These are phyloP conservation scores for Pseudonaja textilis DNA, from an alignment of 2,113 vertebrate genomes.

Conservation along the genomic window DNA sequence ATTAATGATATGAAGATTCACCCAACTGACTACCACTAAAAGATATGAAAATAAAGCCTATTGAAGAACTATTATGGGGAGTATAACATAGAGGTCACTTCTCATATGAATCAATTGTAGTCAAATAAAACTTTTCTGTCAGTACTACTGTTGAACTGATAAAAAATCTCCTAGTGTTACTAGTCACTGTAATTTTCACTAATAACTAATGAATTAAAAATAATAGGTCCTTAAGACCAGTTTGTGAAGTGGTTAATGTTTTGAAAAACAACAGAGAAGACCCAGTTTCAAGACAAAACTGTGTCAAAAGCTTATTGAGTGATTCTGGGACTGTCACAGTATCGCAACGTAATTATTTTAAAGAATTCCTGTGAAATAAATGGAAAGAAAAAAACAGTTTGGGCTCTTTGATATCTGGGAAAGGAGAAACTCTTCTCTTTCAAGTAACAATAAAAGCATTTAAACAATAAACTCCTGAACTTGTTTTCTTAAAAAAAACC, in stretches of 20 bases:
- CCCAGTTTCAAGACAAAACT: not conserved
- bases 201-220: not conserved
- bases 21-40: not conserved
- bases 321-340: not conserved
- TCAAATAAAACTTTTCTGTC: not conserved
- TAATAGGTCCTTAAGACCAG: not conserved
- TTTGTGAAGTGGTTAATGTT: not conserved
- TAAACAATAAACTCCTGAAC: not conserved
- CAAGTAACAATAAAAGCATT: not conserved
- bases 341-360: not conserved
- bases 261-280: not conserved
- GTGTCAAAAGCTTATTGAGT: not conserved
- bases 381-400: not conserved
- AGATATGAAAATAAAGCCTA: not conserved
- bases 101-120: not conserved
- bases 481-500: not conserved
- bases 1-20: not conserved
- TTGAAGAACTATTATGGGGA: not conserved
- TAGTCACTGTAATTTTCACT: not conserved
- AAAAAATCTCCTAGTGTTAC: not conserved
- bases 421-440: not conserved
- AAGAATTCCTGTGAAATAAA: not conserved
- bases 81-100: not conserved
- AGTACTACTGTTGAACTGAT: not conserved
- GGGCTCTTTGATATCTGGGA: not conserved